Percentiles rank a stretch among this genome's conserved stretches.
These are phyloP conservation scores for Pyrocoelia pectoralis DNA, from an alignment of 2,888 invertebrate genomes.

Conservation along the genomic window DNA sequence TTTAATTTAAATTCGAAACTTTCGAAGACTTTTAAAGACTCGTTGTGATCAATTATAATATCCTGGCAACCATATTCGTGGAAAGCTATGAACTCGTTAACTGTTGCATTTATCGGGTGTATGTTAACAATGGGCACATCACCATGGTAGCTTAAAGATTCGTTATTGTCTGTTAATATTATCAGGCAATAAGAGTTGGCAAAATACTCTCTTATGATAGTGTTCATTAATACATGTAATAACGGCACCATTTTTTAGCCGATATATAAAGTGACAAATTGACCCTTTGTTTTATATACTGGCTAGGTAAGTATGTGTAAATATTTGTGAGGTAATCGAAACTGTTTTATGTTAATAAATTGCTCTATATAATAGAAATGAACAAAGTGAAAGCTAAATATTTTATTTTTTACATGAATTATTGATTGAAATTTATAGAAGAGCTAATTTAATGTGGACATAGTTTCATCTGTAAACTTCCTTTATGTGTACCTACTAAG, in stretches of 20 bases:
- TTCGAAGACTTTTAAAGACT: constrained; percentile 58
- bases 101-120: constrained; percentile 17
- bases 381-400: too few species aligned
- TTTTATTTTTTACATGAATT: too few species aligned
- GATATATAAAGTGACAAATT: too few species aligned
- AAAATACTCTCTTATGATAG: constrained; percentile 44
- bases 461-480: too few species aligned
- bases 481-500: too few species aligned
- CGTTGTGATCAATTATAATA: constrained; percentile 57
- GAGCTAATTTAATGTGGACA: too few species aligned
- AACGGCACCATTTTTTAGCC: constrained; percentile 1
- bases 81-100: constrained; percentile 40
- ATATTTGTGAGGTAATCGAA: too few species aligned
- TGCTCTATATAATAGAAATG: too few species aligned
- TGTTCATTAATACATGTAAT: constrained; percentile 38
- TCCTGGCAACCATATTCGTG: constrained; percentile 62
- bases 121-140: constrained; percentile 32
- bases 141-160: constrained; percentile 14
- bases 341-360: too few species aligned
- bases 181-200: constrained; percentile 42
- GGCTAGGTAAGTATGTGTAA: too few species aligned
- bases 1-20: constrained; percentile 59
- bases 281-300: too few species aligned
- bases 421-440: too few species aligned
- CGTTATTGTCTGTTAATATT: constrained; percentile 39